phyloP scores from a whole-genome alignment of 2,888 invertebrate genomes.

The Danaus chrysippus region DNA sequence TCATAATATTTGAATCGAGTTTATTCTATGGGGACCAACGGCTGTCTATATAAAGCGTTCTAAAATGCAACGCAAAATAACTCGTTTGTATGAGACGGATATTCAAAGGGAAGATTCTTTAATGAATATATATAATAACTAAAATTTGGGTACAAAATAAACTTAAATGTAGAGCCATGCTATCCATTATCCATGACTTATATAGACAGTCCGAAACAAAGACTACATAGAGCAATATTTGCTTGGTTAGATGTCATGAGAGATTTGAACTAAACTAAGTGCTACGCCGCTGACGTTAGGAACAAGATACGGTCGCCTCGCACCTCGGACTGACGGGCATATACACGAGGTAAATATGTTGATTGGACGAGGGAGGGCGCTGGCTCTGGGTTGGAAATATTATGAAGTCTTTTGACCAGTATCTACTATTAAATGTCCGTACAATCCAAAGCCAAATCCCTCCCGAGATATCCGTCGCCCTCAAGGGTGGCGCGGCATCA shows the following conservation, averaged over 20 bases:
- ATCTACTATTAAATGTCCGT: neutral
- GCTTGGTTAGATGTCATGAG: slow-evolving; percentile 76
- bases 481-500: neutral
- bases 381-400: neutral
- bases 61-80: neutral
- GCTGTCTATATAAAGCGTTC: slow-evolving; percentile 20
- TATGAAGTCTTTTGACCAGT: neutral
- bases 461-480: neutral
- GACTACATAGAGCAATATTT: slow-evolving; percentile 59
- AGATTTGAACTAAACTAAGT: slow-evolving; percentile 65
- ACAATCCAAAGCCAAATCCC: neutral
- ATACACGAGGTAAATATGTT: slow-evolving; percentile 57
- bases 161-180: neutral
- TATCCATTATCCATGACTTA: neutral
- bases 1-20: slow-evolving; percentile 15
- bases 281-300: slow-evolving; percentile 74
- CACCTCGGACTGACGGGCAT: slow-evolving; percentile 28
- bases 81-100: neutral
- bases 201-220: slow-evolving; percentile 16
- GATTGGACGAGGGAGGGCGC: neutral
- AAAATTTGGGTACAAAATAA: too few relatives aligned
- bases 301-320: slow-evolving; percentile 15
- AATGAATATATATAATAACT: too few relatives aligned
- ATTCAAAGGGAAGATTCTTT: too few relatives aligned
- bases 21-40: slow-evolving; percentile 9